Evolutionary conservation across 2,888 invertebrate species (phyloP), one percentile per base, ranked within the genome.

Genomic region (Coelinius sp.): DNA sequence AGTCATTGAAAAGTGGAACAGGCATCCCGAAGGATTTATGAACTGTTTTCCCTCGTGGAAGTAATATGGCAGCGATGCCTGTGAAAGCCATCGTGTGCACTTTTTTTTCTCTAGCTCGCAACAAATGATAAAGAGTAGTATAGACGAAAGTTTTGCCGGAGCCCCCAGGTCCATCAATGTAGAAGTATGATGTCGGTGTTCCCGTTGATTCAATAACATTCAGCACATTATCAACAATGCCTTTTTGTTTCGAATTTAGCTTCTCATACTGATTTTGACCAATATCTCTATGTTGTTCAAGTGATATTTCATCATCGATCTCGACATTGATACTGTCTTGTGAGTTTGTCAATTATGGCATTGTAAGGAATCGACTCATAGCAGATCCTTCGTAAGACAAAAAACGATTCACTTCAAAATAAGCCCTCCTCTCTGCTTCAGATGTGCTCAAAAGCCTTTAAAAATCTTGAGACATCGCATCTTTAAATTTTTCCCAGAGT

Each of bases 121-220:
- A 12, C 5, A 62, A 22, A 31, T 69, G 52, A n/a, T 76, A 68
- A 0, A 82, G 24, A 6, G 78, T 77, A 59, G 78, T 80, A 68
- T 83, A 85, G 0, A 88, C 70, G 71, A 78, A 88, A 1, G 88
- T 88, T 78, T 89, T 88, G 1, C 87, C 88, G 20, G 85, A 83
- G 14, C 88, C 88, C 4, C 86, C 88, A 1, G 88, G 85, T 12
- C 85, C 88, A 85, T 49, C 31, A 59, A 59, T 22, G 46, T 68
- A 56, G 7, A 59, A 56, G 44, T 25, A 59, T 46, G 59, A 10
- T 25, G 53, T 53, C 5, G 24, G 53, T 53, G 53, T 4, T 46
- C n/a, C 46, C 14, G 7, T 7, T 65, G 49, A 65, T 44, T 41
- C 31, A 8, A 35, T 14, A 35, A 35, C 35, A 17, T 64, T 56